Evolutionary conservation across 1,140 invertebrate genomes (phyloP), one percentile per base, ranked within the genome.

Genomic region (Oscheius sp.): DNA sequence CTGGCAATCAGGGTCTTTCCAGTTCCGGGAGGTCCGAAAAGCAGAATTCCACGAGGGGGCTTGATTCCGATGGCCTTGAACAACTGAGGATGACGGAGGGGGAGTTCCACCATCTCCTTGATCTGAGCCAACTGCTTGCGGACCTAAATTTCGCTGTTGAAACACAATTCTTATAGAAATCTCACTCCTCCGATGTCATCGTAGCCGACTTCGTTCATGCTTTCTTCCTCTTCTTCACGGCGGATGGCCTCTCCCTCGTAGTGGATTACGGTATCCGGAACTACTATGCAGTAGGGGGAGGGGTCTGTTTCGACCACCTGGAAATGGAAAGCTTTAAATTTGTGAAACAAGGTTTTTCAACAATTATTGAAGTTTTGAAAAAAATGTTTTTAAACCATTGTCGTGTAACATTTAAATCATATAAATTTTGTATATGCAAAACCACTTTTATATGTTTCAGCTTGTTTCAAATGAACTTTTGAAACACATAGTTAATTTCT

Each of bases 81-180:
- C 0, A 99, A 88, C 76, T 94, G 95, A 7, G 96, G 96, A 88
- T 99, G 97, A 73, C 96, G 89, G 58, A 99, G 87, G 1, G 97
- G 97, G 77, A 99, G 86, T 86, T 99, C 96, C 65, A 99, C 97
- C 96, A 99, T 99, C 88, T 99, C 97, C 87, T 99, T 99, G 81
- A 99, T 99, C 87, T 98, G 94, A 10, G 96, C 96, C 76, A 99
- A 87, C 85, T 99, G 97, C 86, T 99, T 99, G 66, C 95, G 89
- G 93, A 81, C 94, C 55, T 59, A 59, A 59, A 59, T 13, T 59
- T 15, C 23, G 13, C 10, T 13, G 13, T 59, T 59, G 15, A 15
- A 59, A 15, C 10, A 23, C 55, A 10, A 23, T 59, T 0, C 0
- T 0, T 10, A 31, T 59, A 0, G 42, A 45, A 10, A 59, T 4